These are phyloP conservation scores for Drosophila ezoana DNA, from an alignment of 2,888 invertebrate species.

Conservation along the genomic window DNA sequence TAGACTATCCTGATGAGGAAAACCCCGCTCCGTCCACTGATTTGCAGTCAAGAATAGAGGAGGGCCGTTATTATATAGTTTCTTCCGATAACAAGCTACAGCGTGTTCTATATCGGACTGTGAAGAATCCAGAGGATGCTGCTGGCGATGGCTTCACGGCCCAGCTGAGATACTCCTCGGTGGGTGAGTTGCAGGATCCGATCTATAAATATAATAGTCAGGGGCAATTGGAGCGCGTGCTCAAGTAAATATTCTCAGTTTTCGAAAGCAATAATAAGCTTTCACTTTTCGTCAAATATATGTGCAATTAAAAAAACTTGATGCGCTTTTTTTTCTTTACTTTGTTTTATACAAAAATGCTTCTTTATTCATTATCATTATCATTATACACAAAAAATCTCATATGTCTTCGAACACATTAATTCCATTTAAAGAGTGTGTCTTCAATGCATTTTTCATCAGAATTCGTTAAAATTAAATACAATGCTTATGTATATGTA, in stretches of 20 bases:
- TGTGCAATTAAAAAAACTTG: neutral
- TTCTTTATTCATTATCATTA: constrained; percentile 80
- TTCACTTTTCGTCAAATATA: neutral
- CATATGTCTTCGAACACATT: constrained; percentile 60
- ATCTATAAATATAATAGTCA: constrained; percentile 83
- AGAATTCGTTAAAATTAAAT: constrained; percentile 71
- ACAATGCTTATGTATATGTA: constrained; percentile 71
- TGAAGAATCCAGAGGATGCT: constrained; percentile 76
- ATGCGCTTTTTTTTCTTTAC: constrained; percentile 52
- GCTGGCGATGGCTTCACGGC: constrained; percentile 83
- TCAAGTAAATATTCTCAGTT: constrained; percentile 58
- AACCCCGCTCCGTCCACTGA: constrained; percentile 10
- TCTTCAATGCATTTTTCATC: constrained; percentile 59
- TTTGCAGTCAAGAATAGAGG: constrained; percentile 20
- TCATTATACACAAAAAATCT: constrained; percentile 74
- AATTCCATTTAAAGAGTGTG: constrained; percentile 38
- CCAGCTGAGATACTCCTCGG: constrained; percentile 83
- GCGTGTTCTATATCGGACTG: constrained; percentile 82
- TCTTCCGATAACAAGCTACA: constrained; percentile 84
- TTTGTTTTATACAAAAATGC: constrained; percentile 85
- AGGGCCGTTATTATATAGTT: constrained; percentile 84
- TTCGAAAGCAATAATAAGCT: too few species aligned
- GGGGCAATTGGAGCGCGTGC: constrained; percentile 83
- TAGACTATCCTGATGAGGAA: constrained; percentile 67
- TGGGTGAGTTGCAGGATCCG: constrained; percentile 84